phyloP scores from a whole-genome alignment of 1,140 invertebrate species.

The Caenorhabditis inopinata region DNA sequence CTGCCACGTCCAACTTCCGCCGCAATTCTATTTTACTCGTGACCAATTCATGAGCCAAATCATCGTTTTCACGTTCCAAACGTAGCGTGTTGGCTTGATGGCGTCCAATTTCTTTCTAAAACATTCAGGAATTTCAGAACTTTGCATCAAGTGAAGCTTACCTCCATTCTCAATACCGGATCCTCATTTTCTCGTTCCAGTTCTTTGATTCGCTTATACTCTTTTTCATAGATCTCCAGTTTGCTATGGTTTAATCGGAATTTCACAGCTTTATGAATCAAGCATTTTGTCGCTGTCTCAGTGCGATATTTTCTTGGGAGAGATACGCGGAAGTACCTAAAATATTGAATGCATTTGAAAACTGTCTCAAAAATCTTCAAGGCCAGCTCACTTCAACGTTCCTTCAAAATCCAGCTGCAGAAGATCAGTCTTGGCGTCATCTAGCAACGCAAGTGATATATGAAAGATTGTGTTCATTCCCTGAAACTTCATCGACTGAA shows the following conservation, averaged over 20 bases:
- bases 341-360: neutral
- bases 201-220: slow-evolving; percentile 80
- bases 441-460: slow-evolving; percentile 87
- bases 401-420: slow-evolving; percentile 92
- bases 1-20: slow-evolving; percentile 70
- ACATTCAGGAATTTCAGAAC: neutral
- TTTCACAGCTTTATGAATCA: slow-evolving; percentile 85
- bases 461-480: slow-evolving; percentile 92
- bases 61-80: slow-evolving; percentile 74
- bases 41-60: slow-evolving; percentile 73
- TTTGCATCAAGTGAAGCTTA: too few species aligned
- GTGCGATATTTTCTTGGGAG: slow-evolving; percentile 91
- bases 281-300: slow-evolving; percentile 81
- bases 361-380: too few species aligned
- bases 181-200: slow-evolving; percentile 71
- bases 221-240: slow-evolving; percentile 90
- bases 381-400: slow-evolving; percentile 74
- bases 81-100: slow-evolving; percentile 69
- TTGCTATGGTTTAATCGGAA: slow-evolving; percentile 79
- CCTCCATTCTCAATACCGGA: slow-evolving; percentile 71
- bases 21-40: slow-evolving; percentile 71
- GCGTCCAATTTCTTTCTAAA: slow-evolving; percentile 70
- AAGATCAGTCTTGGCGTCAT: slow-evolving; percentile 76
- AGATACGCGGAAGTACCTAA: slow-evolving; percentile 79
- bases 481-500: slow-evolving; percentile 64